Base-by-base conservation (phyloP, 2,113 vertebrate genomes). In the Aspidoscelis tigris region DNA sequence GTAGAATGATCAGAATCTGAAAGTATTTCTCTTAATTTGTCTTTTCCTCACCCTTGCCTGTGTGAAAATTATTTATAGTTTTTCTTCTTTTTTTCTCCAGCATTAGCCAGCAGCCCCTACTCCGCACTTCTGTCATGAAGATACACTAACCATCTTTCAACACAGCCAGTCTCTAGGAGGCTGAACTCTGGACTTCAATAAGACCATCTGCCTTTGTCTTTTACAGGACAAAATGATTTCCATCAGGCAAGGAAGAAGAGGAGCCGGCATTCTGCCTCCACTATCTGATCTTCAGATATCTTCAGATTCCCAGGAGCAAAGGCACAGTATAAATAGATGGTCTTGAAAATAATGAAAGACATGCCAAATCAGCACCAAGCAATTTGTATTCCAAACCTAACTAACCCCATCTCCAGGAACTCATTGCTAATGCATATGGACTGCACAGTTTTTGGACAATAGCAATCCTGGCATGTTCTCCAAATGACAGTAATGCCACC, bases 221-320 rank as follows among this genome's bases (percentile, higher is more conserved):
- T 44, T 78, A 44, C 47, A 68, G 70, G 75, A 78, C 77, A 53
- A 68, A 61, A 82, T 72, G 68, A 82, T 86, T 82, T 72, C 33
- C 80, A 82, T 78, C 75, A 53, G 26, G 68, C 44, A 20, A 21
- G 33, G 33, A 33, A 8, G 41, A 72, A 44, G 1, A 82, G 58
- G 77, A 80, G 71, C 47, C 71, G 75, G 78, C 39, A 68, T 85
- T 85, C 78, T 75, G 84, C 80, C 84, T 55, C 66, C 61, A 21
- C 68, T 82, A 18, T 24, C 61, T 69, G 76, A 87, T 26, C 41
- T 50, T 74, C 8, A 43, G 44, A 68, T 11, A 2, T 53, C 81
- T 82, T 87, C 76, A 43, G 44, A 72, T 80, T 20, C n/a, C 44
- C n/a, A 14, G 64, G 2, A 44, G 43, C 24, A 33, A 16, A 82